Base-by-base conservation (phyloP, 2,888 invertebrate genomes). In the Euphydryas editha region DNA sequence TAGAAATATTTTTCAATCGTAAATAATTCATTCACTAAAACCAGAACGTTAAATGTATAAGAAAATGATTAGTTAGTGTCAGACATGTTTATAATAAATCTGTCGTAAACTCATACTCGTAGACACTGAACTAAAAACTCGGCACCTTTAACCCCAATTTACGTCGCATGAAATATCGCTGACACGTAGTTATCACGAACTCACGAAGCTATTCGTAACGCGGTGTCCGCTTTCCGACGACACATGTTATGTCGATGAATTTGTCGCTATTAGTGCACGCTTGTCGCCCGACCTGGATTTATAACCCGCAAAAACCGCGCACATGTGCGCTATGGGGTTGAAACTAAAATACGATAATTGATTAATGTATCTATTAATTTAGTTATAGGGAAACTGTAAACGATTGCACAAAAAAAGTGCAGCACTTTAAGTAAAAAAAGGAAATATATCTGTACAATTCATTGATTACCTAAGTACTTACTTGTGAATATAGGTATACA, bases 231-330 rank as follows among this genome's bases (percentile, higher is more conserved):
- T 63, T 57, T n/a, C 15, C 61, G 5, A 8, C 15, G 63, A 58
- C 63, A 63, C 49, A 18, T 63, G 63, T 44, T 18, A 24, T 13
- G 56, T 37, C 36, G 56, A 18, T 37, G 39, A 39, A 57, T 58
- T 63, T 58, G 58, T 63, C 18, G 49, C 56, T 49, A 63, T 63
- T 24, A 63, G 21, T 36, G 44, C 55, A 17, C 17, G 42, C 3
- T 39, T 20, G 56, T 57, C 56, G 62, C 21, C 21, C 21, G 7
- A 15, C 13, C 20, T 11, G 13, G 18, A 11, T 24, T 49, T 18
- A 37, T 56, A 20, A 17, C 7, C 11, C 18, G 18, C 36, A 58
- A 58, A 63, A 63, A 62, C 56, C 1, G 15, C 18, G 3, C 58
- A 58, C 36, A 51, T 49, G 63, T 58, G 51, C 47, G 47, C 39